phyloP scores from a whole-genome alignment of 2,797 vertebrate genomes.

The Schizopygopsis malacanthus region DNA sequence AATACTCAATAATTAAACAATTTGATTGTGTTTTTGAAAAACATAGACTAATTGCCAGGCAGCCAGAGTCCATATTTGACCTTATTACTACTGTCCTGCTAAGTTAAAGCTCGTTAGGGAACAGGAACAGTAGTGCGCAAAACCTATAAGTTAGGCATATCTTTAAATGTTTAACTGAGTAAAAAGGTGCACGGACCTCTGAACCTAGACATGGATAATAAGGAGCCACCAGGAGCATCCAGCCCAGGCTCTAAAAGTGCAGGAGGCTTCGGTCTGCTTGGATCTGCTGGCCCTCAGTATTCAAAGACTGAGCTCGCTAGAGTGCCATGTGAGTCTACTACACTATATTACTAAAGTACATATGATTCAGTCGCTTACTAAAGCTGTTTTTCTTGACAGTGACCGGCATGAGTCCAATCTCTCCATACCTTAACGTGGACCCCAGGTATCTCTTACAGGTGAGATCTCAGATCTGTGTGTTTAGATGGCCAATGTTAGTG shows the following conservation, averaged over 20 bases:
- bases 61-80: neutral
- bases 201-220: conserved; percentile 56
- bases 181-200: neutral
- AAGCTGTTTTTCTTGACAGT: conserved; percentile 75
- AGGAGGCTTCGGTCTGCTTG: conserved; percentile 73
- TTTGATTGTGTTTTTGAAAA: neutral
- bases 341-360: neutral
- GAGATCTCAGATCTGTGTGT: conserved; percentile 32
- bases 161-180: neutral
- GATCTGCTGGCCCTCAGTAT: conserved; percentile 73
- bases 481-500: neutral
- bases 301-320: conserved; percentile 82
- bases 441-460: conserved; percentile 94
- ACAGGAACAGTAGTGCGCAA: neutral
- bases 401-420: conserved; percentile 95
- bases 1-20: neutral
- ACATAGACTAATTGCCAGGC: neutral
- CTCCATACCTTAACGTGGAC: conserved; percentile 95
- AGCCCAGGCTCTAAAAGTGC: conserved; percentile 68
- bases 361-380: neutral
- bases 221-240: conserved; percentile 66
- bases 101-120: neutral
- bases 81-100: neutral
- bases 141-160: neutral
- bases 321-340: conserved; percentile 77